Conservation (phyloP, 1,140 invertebrate genomes). For the Leptopilina clavipes region DNA sequence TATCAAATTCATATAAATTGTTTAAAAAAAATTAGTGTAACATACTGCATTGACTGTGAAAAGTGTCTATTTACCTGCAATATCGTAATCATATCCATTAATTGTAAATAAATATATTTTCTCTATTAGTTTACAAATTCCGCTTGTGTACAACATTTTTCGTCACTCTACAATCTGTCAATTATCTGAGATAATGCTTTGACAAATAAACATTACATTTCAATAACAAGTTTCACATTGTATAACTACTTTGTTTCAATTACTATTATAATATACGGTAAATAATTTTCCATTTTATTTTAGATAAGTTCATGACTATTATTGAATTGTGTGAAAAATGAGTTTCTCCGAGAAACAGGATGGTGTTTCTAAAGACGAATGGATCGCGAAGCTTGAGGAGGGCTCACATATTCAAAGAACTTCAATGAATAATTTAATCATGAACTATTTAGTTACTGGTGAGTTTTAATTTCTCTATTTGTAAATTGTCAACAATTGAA, state of each 20-base stretch:
- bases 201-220: no score
- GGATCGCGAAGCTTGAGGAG: conserved; percentile 76
- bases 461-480: conserved; percentile 51
- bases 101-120: no score
- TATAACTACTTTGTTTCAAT: background rate
- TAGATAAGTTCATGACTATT: conserved; percentile 23
- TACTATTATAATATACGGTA: background rate
- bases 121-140: no score
- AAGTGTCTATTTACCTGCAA: no score
- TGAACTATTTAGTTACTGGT: conserved; percentile 99
- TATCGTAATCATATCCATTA: no score
- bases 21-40: no score
- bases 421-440: conserved; percentile 97
- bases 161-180: no score
- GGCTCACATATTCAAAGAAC: conserved; percentile 89
- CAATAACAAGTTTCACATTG: background rate
- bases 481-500: background rate
- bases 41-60: no score
- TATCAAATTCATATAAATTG: no score
- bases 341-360: conserved; percentile 70
- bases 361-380: conserved; percentile 69
- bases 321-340: conserved; percentile 55
- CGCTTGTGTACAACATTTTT: no score
- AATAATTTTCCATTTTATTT: background rate
- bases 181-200: no score